Evolutionary conservation across 2,113 vertebrate genomes (phyloP), one percentile per base, ranked within the genome.

Genomic region (Xenopus laevis): DNA sequence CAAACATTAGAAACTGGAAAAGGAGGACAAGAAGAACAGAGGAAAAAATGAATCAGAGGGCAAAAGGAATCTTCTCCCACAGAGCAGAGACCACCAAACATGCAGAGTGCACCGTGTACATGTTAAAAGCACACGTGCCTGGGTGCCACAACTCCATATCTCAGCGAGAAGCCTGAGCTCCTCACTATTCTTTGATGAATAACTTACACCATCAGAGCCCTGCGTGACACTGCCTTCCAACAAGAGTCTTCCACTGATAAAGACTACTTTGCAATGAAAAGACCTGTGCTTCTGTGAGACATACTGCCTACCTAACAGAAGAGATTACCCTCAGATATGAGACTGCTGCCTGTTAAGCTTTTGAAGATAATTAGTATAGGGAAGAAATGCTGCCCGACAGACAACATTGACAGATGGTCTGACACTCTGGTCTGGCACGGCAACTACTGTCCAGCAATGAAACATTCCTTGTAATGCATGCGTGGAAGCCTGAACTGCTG

Each of bases 161-260:
- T 71, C 23, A 66, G 11, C 40, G 10, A 23, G 46, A 30, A 61
- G 45, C 53, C 63, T 7, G 16, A 45, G 13, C 45, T 44, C 23
- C 15, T 13, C 62, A 61, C 57, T 18, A 12, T 52, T 68, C 63
- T 62, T 63, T 68, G 68, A 50, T 59, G 27, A 73, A 64, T 66
- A n/a, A 61, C 21, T 44, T 57, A 68, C 65, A 50, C 55, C 46
- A 68, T 60, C 21, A 60, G 46, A 68, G 58, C 72, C 23, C 64
- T 18, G 64, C 65, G 16, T 68, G 64, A 74, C 10, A 46, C 72
- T 47, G 72, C 72, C 55, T 66, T 74, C 65, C 64, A 60, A 66
- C 20, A 40, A 45, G 52, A 59, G 63, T 13, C 21, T 53, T 52
- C 46, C 59, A 52, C 27, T 67, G 20, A 58, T 30, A 66, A 27